A percentile compares a stretch with the other conserved stretches of the same genome.
Conservation (phyloP, 2,797 vertebrate genomes). For the Acanthiza pusilla region DNA sequence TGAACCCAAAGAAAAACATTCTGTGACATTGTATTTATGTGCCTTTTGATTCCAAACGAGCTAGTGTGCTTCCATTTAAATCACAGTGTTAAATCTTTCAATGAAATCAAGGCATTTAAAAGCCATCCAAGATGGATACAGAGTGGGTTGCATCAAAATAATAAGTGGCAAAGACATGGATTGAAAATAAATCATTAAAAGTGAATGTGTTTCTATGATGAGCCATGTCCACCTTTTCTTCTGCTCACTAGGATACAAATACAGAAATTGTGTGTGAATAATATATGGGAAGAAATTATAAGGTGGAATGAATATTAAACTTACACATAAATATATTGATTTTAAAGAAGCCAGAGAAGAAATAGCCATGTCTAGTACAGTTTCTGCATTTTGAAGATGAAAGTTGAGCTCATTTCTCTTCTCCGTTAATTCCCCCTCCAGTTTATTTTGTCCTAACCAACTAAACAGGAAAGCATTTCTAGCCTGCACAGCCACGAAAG, state of each 20-base stretch:
- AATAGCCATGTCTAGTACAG: background rate
- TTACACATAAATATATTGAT: background rate
- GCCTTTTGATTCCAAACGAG: background rate
- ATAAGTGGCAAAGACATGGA: background rate
- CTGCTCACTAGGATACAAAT: background rate
- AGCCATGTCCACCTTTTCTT: background rate
- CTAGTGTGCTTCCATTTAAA: background rate
- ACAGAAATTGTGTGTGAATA: background rate
- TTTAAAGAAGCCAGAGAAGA: background rate
- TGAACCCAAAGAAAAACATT: background rate
- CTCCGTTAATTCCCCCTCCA: background rate
- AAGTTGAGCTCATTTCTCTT: slow-evolving; percentile 2
- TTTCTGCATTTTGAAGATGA: background rate
- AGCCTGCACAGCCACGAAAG: background rate
- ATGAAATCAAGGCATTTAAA: background rate
- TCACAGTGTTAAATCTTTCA: background rate
- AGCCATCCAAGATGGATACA: background rate
- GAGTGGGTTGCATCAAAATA: background rate
- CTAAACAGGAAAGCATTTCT: background rate
- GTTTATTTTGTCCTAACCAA: background rate
- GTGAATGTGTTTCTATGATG: background rate
- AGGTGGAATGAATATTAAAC: background rate
- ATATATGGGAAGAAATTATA: background rate
- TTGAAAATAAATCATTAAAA: background rate
- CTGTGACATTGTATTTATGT: background rate